These are phyloP conservation scores for Conus ventricosus DNA, from an alignment of 1,140 invertebrate species.

Conservation along the genomic window DNA sequence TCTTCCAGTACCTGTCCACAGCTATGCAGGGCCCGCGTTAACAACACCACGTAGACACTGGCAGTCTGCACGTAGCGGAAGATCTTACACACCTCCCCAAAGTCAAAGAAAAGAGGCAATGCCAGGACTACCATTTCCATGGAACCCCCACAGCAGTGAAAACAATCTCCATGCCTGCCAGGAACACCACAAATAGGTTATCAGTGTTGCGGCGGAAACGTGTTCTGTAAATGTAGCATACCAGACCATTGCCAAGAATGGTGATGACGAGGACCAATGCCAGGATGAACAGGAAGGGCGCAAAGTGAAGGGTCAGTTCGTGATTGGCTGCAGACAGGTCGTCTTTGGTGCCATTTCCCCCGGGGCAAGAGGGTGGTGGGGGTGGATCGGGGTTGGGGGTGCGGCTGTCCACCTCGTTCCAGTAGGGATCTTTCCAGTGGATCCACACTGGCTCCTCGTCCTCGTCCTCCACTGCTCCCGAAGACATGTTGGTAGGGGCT, in stretches of 20 bases:
- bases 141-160: not conserved
- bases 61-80: constrained; percentile 26
- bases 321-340: not conserved
- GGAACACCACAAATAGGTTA: constrained; percentile 25
- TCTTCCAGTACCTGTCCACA: constrained; percentile 30
- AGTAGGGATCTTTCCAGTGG: constrained; percentile 11
- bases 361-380: not conserved
- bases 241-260: constrained; percentile 26
- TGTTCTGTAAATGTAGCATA: constrained; percentile 23
- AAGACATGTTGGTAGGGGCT: not conserved
- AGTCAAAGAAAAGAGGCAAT: constrained; percentile 14
- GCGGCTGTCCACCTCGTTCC: not conserved
- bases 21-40: constrained; percentile 14
- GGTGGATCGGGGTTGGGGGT: not conserved
- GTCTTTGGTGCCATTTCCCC: not conserved
- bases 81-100: constrained; percentile 7
- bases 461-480: not conserved
- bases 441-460: not conserved
- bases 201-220: constrained; percentile 32
- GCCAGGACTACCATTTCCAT: constrained; percentile 25
- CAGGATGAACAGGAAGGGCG: constrained; percentile 23
- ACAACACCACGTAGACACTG: constrained; percentile 18
- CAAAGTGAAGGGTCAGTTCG: not conserved
- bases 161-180: constrained; percentile 13
- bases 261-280: constrained; percentile 8